phyloP scores from a whole-genome alignment of 2,797 vertebrate genomes.

The Typhlichthys subterraneus region DNA sequence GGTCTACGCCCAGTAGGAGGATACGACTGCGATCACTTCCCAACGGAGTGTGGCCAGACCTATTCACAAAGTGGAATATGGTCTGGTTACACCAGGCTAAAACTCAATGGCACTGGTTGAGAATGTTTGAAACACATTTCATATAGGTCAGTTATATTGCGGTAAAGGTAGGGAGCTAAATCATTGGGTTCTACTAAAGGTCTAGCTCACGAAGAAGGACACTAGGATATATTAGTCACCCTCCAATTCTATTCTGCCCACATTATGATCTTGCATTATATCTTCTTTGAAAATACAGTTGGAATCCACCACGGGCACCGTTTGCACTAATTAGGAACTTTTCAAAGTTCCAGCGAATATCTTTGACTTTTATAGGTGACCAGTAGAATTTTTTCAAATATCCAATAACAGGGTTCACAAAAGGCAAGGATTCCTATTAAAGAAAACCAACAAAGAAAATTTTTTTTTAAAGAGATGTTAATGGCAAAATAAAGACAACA shows the following conservation, averaged over 20 bases:
- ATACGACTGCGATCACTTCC: too few species aligned
- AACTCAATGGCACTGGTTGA: too few species aligned
- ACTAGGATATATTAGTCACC: neutral
- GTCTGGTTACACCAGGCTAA: too few species aligned
- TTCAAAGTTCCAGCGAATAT: constrained; percentile 86
- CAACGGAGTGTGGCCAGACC: too few species aligned
- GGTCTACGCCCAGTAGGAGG: too few species aligned
- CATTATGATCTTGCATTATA: too few species aligned
- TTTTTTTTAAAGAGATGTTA: neutral
- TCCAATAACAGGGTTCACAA: constrained; percentile 79
- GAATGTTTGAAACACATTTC: too few species aligned
- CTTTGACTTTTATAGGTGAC: constrained; percentile 80
- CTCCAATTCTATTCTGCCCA: neutral
- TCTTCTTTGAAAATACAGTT: neutral
- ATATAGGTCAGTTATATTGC: too few species aligned
- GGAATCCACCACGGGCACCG: constrained; percentile 39
- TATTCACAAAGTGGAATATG: too few species aligned
- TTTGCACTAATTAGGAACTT: constrained; percentile 79
- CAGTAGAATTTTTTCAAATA: constrained; percentile 80
- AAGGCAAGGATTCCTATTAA: constrained; percentile 73
- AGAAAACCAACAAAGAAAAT: constrained; percentile 12
- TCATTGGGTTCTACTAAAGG: too few species aligned
- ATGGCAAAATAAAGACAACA: neutral
- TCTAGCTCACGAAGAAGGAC: neutral
- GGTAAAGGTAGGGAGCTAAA: too few species aligned